Conservation (phyloP, 2,797 vertebrate genomes). For the Premnoplex brunnescens region DNA sequence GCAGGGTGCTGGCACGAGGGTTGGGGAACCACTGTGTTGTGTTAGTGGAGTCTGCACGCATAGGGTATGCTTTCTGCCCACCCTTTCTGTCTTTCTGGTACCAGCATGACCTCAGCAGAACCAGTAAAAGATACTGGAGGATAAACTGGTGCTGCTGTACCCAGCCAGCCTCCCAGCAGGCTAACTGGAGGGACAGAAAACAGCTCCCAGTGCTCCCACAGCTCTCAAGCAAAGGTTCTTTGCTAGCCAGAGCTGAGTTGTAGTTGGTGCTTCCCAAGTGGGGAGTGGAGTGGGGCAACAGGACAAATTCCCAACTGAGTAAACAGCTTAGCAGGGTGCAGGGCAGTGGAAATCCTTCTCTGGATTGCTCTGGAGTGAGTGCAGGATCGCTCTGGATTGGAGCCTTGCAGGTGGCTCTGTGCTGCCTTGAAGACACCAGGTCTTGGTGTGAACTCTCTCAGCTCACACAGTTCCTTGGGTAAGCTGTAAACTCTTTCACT, state of each 20-base stretch:
- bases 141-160: not conserved
- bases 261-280: not conserved
- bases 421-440: not conserved
- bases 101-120: not conserved
- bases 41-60: not conserved
- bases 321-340: not conserved
- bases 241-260: not conserved
- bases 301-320: not conserved
- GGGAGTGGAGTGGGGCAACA: not conserved
- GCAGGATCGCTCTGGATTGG: not conserved
- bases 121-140: not conserved
- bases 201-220: not conserved
- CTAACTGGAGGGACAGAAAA: not conserved
- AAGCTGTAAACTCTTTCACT: not conserved
- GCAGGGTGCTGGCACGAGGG: not conserved
- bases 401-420: not conserved
- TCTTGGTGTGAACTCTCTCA: not conserved
- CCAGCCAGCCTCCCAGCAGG: not conserved
- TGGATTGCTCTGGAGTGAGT: not conserved
- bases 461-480: not conserved
- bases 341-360: not conserved
- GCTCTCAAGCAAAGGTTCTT: not conserved
- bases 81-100: not conserved
- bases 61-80: not conserved
- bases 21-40: rapidly evolving